These are phyloP conservation scores for Drosophila athabasca DNA, from an alignment of 1,140 invertebrate genomes.

Conservation along the genomic window DNA sequence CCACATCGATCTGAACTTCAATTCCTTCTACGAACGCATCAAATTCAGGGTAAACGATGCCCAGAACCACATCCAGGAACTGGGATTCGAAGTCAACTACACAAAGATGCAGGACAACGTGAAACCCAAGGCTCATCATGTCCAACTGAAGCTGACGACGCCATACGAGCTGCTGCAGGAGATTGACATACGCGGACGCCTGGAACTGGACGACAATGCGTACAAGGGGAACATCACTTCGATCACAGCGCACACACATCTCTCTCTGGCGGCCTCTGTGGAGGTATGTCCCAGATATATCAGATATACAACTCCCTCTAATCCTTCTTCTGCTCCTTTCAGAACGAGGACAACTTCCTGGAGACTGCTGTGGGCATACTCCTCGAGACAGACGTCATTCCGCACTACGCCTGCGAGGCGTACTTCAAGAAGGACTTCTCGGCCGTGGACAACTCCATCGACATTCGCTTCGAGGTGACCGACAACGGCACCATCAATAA, in stretches of 20 bases:
- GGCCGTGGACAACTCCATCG: slow-evolving; percentile 86
- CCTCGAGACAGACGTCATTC: slow-evolving; percentile 86
- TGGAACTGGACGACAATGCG: slow-evolving; percentile 85
- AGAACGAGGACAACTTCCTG: slow-evolving; percentile 87
- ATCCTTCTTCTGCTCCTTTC: neutral
- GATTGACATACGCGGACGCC: slow-evolving; percentile 83
- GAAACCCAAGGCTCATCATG: slow-evolving; percentile 84
- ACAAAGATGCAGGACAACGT: slow-evolving; percentile 84
- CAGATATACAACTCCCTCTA: too few species aligned
- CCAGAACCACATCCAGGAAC: slow-evolving; percentile 83
- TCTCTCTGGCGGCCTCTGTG: slow-evolving; percentile 84
- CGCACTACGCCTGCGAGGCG: slow-evolving; percentile 87
- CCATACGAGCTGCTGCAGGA: slow-evolving; percentile 84
- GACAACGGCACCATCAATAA: slow-evolving; percentile 69
- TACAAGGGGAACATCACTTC: slow-evolving; percentile 84
- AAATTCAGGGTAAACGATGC: slow-evolving; percentile 84
- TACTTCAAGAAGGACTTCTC: slow-evolving; percentile 88
- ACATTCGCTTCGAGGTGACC: slow-evolving; percentile 85
- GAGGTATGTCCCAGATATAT: slow-evolving; percentile 78
- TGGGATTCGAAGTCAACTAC: slow-evolving; percentile 84
- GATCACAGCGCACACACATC: slow-evolving; percentile 82
- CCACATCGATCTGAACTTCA: slow-evolving; percentile 85
- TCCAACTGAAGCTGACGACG: slow-evolving; percentile 85
- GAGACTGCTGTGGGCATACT: slow-evolving; percentile 85
- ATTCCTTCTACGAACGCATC: slow-evolving; percentile 84